Evolutionary conservation across 1,140 invertebrate genomes (phyloP), one percentile per base, ranked within the genome.

Genomic region (Frieseomelitta varia): DNA sequence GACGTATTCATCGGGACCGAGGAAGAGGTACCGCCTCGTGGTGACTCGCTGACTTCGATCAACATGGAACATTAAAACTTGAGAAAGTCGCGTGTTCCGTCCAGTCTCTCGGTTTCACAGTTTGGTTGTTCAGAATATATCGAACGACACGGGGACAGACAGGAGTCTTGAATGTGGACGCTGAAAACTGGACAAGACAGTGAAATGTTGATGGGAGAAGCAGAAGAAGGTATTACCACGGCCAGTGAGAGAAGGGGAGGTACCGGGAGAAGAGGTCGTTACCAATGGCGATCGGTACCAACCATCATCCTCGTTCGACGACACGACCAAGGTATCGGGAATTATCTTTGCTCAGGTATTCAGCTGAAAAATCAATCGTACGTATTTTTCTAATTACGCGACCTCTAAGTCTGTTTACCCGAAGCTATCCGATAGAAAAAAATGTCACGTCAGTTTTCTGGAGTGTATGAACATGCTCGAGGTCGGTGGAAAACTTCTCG

Each of bases 221-320:
- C 27, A 67, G 76, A 51, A 58, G 76, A 51, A 67, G 76, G 80
- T 79, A 74, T 58, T 63, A 24, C 53, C 75, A 61, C 73, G 81
- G 61, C 53, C 68, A 68, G 76, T 65, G 84, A 86, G 74, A 71
- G 79, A 82, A 77, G 73, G 79, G 65, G 65, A 88, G 74, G 55
- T 69, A 85, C n/a, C 51, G 77, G 39, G 63, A 80, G 71, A 85
- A 77, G 73, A 85, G 58, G 68, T 71, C 61, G 84, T 81, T 88
- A 83, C 83, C 65, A 84, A 89, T 89, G 72, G 79, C 75, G 82
- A 88, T 88, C 86, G 75, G 74, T 81, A 88, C 76, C 68, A 68
- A 85, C 84, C 79, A 81, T 81, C 69, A 65, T 81, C 82, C 75
- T 47, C 67, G 30, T 67, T 21, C 73, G 24, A 76, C 72, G 10